Percentiles rank a stretch among this genome's conserved stretches.
These are phyloP conservation scores for Centruroides sculpturatus DNA, from an alignment of 1,140 invertebrate genomes.

Conservation along the genomic window DNA sequence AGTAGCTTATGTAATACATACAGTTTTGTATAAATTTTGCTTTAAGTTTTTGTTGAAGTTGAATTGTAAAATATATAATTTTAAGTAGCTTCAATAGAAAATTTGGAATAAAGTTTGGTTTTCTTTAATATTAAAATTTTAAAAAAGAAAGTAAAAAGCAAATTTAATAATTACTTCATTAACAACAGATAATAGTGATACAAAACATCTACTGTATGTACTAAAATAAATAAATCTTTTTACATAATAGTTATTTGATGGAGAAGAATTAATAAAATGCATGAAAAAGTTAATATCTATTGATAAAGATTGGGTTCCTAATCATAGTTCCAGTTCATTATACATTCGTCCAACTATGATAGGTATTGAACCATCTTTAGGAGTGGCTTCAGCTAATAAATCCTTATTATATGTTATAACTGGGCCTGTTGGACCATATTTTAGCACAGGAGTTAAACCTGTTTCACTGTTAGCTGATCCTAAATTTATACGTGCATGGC, in stretches of 20 bases:
- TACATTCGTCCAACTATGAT: constrained; percentile 95
- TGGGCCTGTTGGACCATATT: constrained; percentile 88
- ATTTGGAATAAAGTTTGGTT: too few relatives aligned
- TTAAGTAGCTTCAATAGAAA: too few relatives aligned
- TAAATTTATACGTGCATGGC: constrained; percentile 73
- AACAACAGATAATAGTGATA: too few relatives aligned
- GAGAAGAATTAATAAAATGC: constrained; percentile 71
- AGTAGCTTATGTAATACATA: too few relatives aligned
- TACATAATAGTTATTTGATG: constrained; percentile 54
- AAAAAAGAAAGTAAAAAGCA: too few relatives aligned
- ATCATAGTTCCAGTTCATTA: constrained; percentile 65
- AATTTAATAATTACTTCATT: too few relatives aligned
- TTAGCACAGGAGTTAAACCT: constrained; percentile 53
- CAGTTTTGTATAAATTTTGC: too few relatives aligned
- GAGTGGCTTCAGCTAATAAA: constrained; percentile 65
- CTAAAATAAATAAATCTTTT: neutral
- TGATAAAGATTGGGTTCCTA: constrained; percentile 95
- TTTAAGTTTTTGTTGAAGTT: too few relatives aligned
- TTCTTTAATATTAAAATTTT: too few relatives aligned
- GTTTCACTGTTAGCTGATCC: constrained; percentile 68
- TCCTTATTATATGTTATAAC: constrained; percentile 81
- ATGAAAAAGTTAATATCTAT: constrained; percentile 72
- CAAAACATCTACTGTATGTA: too few relatives aligned
- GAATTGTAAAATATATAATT: too few relatives aligned
- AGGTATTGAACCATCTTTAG: constrained; percentile 87